A percentile compares a stretch with the other conserved stretches of the same genome.
Evolutionary conservation across 2,888 invertebrate genomes (phyloP).

Genomic region (Orthosia incerta): DNA sequence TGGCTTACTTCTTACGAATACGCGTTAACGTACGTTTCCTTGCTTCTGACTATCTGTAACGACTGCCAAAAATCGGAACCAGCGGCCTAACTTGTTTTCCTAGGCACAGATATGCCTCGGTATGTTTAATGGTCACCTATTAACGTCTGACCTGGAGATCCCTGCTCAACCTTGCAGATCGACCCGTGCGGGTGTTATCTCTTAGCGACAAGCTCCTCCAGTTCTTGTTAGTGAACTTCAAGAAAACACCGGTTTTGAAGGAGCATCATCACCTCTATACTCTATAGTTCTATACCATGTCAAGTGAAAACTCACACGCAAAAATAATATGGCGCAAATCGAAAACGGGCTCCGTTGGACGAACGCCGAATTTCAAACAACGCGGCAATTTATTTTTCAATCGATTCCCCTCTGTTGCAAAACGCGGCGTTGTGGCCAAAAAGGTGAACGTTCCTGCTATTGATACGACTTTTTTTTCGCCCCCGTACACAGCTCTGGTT

Average conservation of each 20-base stretch:
- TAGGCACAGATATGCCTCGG: no score
- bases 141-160: no score
- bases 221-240: neutral
- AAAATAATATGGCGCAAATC: slow-evolving; percentile 39
- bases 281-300: neutral
- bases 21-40: no score
- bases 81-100: no score
- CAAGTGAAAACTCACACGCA: slow-evolving; percentile 15
- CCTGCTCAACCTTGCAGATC: no score
- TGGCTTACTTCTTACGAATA: no score
- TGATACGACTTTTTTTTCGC: slow-evolving; percentile 37
- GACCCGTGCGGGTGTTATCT: no score
- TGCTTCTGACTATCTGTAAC: no score
- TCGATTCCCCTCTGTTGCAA: slow-evolving; percentile 51
- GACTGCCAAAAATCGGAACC: no score
- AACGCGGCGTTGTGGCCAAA: slow-evolving; percentile 55
- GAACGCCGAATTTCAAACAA: slow-evolving; percentile 55
- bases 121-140: no score
- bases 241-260: neutral
- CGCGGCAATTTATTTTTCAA: slow-evolving; percentile 63
- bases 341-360: slow-evolving; percentile 33
- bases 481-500: slow-evolving; percentile 43
- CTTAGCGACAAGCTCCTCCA: no score
- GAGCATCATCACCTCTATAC: neutral
- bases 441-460: slow-evolving; percentile 62